Evolutionary conservation across 2,888 invertebrate genomes (phyloP).

Genomic region (Octonoba sinensis): DNA sequence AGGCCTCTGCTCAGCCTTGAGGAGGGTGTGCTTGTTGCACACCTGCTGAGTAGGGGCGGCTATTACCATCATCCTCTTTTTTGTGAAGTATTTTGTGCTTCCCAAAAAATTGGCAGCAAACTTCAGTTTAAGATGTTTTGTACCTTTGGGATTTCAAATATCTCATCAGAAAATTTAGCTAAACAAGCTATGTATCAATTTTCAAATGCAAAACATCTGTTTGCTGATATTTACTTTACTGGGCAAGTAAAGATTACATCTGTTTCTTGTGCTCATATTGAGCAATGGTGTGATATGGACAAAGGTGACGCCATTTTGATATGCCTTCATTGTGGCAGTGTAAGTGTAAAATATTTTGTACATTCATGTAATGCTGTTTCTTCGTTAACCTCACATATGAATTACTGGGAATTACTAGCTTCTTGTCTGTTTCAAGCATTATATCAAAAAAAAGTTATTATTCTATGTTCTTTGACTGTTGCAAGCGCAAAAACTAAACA

Average conservation of each 20-base stretch:
- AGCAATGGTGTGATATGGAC: not conserved
- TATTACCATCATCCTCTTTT: constrained; percentile 59
- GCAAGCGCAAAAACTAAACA: not conserved
- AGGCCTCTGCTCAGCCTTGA: constrained; percentile 64
- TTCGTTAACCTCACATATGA: not conserved
- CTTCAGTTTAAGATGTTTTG: constrained; percentile 17
- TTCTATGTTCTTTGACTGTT: not conserved
- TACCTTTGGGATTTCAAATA: constrained; percentile 22
- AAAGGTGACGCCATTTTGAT: not conserved
- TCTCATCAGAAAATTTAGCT: constrained; percentile 4
- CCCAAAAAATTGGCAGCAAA: constrained; percentile 36
- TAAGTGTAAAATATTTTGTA: constrained; percentile 1
- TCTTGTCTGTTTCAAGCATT: constrained; percentile 14
- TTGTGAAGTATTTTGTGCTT: constrained; percentile 41
- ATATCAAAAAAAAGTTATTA: not conserved
- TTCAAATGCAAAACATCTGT: constrained; percentile 4
- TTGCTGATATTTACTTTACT: constrained; percentile 8
- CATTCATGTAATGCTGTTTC: not conserved
- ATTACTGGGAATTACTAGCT: constrained; percentile 27
- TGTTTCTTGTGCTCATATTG: constrained; percentile 32
- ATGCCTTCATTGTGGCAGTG: constrained; percentile 31
- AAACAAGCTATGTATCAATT: constrained; percentile 31
- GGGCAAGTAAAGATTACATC: constrained; percentile 12
- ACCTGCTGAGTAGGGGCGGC: constrained; percentile 62
- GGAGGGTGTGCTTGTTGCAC: constrained; percentile 55